Base-by-base conservation (phyloP, 2,888 invertebrate genomes). In the Meteorus cinctellus region DNA sequence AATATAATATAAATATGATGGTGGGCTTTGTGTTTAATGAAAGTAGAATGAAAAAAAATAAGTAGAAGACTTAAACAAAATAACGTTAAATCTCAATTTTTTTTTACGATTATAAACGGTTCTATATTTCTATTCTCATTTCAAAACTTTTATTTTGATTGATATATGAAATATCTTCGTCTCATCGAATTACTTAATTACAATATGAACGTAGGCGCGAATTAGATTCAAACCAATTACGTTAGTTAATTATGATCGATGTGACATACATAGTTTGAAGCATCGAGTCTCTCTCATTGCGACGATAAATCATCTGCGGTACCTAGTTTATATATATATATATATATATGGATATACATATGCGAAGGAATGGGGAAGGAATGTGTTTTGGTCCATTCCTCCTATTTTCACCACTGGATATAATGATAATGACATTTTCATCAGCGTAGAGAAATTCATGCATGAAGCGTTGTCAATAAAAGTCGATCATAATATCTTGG, bases 161-260 rank as follows among this genome's bases (percentile, higher is more conserved):
- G 14, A 12, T 34, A 14, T 63, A 31, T 63, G 8, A 31, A n/a
- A 63, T 6, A 63, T 29, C 12, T 19, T n/a, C 16, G 34, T 65
- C 24, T 0, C 12, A 65, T 34, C 6, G 16, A 29, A 6, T 55
- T 19, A 34, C 36, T 60, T 68, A 45, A 68, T 68, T 68, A 29
- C 24, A 60, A 70, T 59, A 41, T 36, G 36, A 60, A 71, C 51
- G 75, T 72, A 67, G 74, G 72, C 71, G 72, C 78, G 77, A 79
- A 81, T 81, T 77, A 76, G 77, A 77, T 81, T 77, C 74, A 65
- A 77, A 70, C 75, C 78, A 81, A 79, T 81, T 81, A 81, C 75
- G 78, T 75, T 75, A 77, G 78, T 78, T 81, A 79, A 79, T 81
- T 81, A 78, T 80, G 79, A 80, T 81, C 77, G 79, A 79, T 79